A percentile compares a stretch with the other conserved stretches of the same genome.
Evolutionary conservation across 1,140 invertebrate species (phyloP).

Genomic region (Diabrotica undecimpunctata): DNA sequence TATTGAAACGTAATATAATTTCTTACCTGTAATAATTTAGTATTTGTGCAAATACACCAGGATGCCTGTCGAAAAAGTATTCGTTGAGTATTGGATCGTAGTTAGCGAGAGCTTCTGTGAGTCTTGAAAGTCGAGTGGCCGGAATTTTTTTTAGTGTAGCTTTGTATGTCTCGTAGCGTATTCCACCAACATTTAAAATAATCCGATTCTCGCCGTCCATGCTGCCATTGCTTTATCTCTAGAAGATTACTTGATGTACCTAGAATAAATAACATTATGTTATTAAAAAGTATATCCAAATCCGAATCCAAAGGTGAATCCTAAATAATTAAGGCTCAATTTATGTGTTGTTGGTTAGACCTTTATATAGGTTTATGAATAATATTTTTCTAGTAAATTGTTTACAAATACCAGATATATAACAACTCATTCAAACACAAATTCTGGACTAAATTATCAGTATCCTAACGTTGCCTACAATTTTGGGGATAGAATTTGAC

Average conservation of each 20-base stretch:
- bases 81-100: slow-evolving; percentile 96
- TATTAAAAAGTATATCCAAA: no score
- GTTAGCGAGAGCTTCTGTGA: slow-evolving; percentile 88
- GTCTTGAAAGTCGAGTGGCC: slow-evolving; percentile 80
- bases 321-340: no score
- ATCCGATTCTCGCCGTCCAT: slow-evolving; percentile 97
- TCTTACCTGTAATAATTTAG: slow-evolving; percentile 81
- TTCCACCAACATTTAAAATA: slow-evolving; percentile 96
- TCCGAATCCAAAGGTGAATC: no score
- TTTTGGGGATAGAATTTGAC: no score
- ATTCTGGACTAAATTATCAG: no score
- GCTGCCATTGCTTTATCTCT: slow-evolving; percentile 29
- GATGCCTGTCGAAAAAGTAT: slow-evolving; percentile 98
- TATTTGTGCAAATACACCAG: slow-evolving; percentile 94
- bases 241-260: not conserved
- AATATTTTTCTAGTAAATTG: no score
- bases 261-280: no score
- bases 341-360: no score
- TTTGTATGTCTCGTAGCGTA: slow-evolving; percentile 96
- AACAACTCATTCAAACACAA: no score
- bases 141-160: slow-evolving; percentile 91
- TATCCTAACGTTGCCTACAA: no score
- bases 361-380: no score
- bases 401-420: no score
- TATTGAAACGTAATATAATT: not conserved